Base-by-base conservation (phyloP, 1,140 invertebrate species). In the Druon quercuslanigerum region DNA sequence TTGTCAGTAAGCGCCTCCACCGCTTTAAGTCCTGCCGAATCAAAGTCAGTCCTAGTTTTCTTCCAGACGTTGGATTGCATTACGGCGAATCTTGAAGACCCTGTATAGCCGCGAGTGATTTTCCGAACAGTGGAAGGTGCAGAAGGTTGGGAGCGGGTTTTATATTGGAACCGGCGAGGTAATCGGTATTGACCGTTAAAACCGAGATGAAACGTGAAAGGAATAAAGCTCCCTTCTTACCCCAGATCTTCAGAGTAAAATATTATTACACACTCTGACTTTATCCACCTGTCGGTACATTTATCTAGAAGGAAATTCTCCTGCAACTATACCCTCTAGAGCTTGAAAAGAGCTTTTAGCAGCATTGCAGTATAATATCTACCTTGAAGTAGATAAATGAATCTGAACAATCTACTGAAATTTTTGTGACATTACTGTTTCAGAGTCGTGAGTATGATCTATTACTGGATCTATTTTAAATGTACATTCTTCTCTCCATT, bases 11-110 rank as follows among this genome's bases (percentile, higher is more conserved):
- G 66, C 73, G 17, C 74, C 56, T 40, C 57, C 50, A 50, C 54
- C 33, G 75, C 51, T 78, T 82, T 73, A 74, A 76, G 77, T 82
- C 77, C 73, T 71, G 52, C 17, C 66, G 75, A 74, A 79, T 83
- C 75, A 83, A 81, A 81, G 77, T 81, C 77, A 80, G 72, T 71
- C 46, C n/a, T 19, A 51, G 33, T 79, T 78, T 76, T 66, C 75
- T 73, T 75, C 54, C 51, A 9, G 20, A 16, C 71, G 66, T 79
- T 75, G 70, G 73, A 79, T 77, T 71, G 75, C 51, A 66, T 66
- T 66, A 66, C 60, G 60, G 60, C 25, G 60, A 66, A 66, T 66
- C 60, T 66, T 66, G 33, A 66, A 13, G 33, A 66, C 25, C 60
- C 33, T 66, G 60, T 66, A 66, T 66, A 66, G 60, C 60, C 33